Evolutionary conservation across 1,140 invertebrate species (phyloP), one percentile per base, ranked within the genome.

Genomic region (Melipona quadrifasciata): DNA sequence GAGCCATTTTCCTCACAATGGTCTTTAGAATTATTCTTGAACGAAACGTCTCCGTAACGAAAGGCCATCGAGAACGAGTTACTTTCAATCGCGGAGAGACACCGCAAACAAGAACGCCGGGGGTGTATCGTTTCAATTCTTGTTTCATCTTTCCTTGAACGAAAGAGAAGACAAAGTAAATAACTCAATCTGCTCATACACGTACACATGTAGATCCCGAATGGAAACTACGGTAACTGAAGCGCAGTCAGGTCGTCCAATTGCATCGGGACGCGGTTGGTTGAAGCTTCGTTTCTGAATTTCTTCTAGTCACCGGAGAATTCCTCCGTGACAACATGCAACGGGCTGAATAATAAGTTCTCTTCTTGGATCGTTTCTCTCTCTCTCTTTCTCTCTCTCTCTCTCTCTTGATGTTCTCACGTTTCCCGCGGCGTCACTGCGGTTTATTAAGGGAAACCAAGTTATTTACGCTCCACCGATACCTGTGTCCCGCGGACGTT

Each of bases 401-500:
- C 47, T 24, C 34, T 16, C 8, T 39, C 39, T 27, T 24, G 31
- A n/a, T 0, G 68, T 51, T 80, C 78, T 80, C 79, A 39, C 34
- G 55, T 80, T 80, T 58, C 79, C 39, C 47, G 68, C 21, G 39
- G 61, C 27, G 51, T 24, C 61, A 61, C 31, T 70, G 53, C 65
- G 70, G 55, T 68, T 76, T 70, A 77, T 77, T 58, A 68, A 82
- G 61, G 64, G 70, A 67, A 77, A 57, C 31, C 64, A 53, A 47
- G 64, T 68, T 53, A 73, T 81, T 64, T 55, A 34, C 27, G 47
- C 34, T 70, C 31, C 27, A 19, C 27, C 27, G 27, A 31, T 31
- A 31, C 27, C 17, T 27, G 8, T 0, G 8, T 31, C 64, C 27
- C 27, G 27, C 19, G 27, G 64, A 67, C 65, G 31, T 21, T 19